Evolutionary conservation across 1,140 invertebrate genomes (phyloP), one percentile per base, ranked within the genome.

Genomic region (Polypedilum vanderplanki): DNA sequence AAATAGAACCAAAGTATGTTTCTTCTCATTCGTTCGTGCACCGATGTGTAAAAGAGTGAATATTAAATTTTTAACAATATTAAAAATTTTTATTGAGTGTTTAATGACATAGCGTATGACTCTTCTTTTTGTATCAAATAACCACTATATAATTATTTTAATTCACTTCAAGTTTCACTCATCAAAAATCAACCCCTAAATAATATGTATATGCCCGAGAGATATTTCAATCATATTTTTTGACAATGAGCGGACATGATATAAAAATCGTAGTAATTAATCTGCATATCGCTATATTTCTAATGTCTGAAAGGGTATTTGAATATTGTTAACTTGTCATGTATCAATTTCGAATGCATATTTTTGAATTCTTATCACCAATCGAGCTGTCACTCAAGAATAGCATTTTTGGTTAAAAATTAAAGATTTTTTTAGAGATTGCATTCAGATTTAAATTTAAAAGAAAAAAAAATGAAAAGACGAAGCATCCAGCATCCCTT

Each of bases 191-290:
- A 33, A 5, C 24, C 24, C 24, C 24, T 33, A 33, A 33, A 15
- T 1, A 15, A 57, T 57, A 57, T 57, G 12, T 46, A 12, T 46
- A 46, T 12, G 9, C 41, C 41, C 41, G 9, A 15, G 41, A 15
- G 15, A 46, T 15, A 15, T 46, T 46, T 46, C 41, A 46, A 46
- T 46, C 41, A 46, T 12, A 46, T 46, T 46, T 46, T 46, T 46
- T 46, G 41, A 46, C 41, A 46, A 46, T 46, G 41, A 46, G 41
- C 41, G 41, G 41, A 46, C 41, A 46, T 46, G 41, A 46, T n/a
- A 46, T 46, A 46, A 46, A 33, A 46, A 46, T 46, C 8, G 15
- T 46, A 46, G 41, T 46, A 46, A 46, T 46, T 46, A 46, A 46
- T 46, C 41, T 1, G 24, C 24, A 33, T n/a, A n/a, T 33, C 24